Base-by-base conservation (phyloP, 2,888 invertebrate species). In the Tillus elongatus region DNA sequence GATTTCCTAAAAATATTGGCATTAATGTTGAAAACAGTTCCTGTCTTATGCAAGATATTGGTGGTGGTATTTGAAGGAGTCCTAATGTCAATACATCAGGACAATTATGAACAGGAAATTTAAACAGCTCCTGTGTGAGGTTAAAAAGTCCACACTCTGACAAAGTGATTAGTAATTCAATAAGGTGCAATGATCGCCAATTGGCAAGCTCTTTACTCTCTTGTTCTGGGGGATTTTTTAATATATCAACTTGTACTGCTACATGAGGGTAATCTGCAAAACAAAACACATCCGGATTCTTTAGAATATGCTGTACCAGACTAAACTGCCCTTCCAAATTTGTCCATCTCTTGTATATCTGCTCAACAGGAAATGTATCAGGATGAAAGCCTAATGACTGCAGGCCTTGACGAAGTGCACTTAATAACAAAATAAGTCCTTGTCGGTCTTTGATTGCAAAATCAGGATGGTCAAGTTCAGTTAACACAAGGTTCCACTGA, bases 211-310 rank as follows among this genome's bases (percentile, higher is more conserved):
- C 95, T 62, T 93, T 89, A 61, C 90, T 91, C 52, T 95, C 92
- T 13, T 84, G 82, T 68, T 97, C 97, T 0, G 96, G 96, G 3
- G 88, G 84, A 8, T 90, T 84, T 69, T 98, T 98, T 26, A 97
- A 66, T 45, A 89, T 77, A 53, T 95, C 92, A 30, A 89, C 81
- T 2, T 83, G 75, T 2, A 95, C 89, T 2, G 86, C 77, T 52
- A 84, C 84, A 60, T 84, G 91, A 0, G 88, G 84, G 64, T 87
- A 84, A 61, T 96, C 95, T 15, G 89, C 86, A 60, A 98, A 87
- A 57, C 89, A 89, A 65, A 97, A 93, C 46, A 97, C 76, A 60
- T 97, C 97, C 0, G 90, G 80, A 66, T 87, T 79, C 60, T 91
- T 91, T 14, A 97, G 67, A 46, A 93, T 84, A 49, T 84, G 82